A percentile compares a stretch with the other conserved stretches of the same genome.
phyloP scores from a whole-genome alignment of 2,113 vertebrate species.

The Notiomystis cincta region DNA sequence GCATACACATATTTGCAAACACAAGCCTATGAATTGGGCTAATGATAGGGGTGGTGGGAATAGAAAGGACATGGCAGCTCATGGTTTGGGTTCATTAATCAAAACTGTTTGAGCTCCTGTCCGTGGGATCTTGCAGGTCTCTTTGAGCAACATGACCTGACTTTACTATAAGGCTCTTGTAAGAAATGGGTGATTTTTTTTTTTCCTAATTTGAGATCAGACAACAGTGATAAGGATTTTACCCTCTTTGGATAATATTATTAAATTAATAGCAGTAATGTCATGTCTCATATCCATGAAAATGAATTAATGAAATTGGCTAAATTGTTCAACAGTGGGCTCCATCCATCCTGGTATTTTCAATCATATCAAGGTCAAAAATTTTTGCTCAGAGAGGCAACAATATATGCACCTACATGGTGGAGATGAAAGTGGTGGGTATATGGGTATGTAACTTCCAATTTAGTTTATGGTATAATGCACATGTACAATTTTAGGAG shows the following conservation, averaged over 20 bases:
- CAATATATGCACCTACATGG: neutral
- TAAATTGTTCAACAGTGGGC: neutral
- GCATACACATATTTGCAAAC: neutral
- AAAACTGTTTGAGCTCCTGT: neutral
- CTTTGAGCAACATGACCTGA: neutral
- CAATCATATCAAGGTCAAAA: neutral
- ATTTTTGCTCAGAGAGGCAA: neutral
- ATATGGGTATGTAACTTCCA: neutral
- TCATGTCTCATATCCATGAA: neutral
- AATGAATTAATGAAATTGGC: neutral
- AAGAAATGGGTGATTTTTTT: neutral
- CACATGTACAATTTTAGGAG: neutral
- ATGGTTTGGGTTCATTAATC: neutral
- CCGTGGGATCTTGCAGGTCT: neutral
- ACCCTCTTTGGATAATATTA: neutral
- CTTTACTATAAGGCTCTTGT: neutral
- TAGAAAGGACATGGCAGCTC: neutral
- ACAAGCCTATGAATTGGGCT: neutral
- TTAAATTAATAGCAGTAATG: conserved; percentile 4
- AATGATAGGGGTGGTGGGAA: neutral
- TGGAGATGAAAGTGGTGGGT: neutral
- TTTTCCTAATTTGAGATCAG: neutral
- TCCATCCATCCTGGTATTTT: neutral
- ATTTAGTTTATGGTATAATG: conserved; percentile 5
- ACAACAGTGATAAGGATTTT: neutral